phyloP scores from a whole-genome alignment of 2,888 invertebrate species.

The Fragum sueziense region DNA sequence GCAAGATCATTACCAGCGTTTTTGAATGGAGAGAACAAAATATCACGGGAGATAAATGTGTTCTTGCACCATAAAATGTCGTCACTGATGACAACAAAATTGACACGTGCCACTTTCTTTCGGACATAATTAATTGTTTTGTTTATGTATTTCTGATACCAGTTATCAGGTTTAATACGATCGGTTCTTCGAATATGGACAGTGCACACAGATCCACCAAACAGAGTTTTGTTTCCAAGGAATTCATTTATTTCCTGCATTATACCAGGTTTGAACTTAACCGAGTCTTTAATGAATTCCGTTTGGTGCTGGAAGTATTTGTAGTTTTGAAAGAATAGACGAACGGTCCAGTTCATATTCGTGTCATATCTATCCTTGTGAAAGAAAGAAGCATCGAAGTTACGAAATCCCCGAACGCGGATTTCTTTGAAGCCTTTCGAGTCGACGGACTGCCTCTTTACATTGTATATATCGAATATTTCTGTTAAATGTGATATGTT shows the following conservation, averaged over 20 bases:
- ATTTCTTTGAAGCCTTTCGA: background rate
- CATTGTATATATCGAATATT: background rate
- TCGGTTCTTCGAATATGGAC: background rate
- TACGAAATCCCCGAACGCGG: no score
- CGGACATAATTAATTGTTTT: background rate
- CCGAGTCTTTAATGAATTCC: background rate
- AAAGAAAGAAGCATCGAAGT: no score
- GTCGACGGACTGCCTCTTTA: background rate
- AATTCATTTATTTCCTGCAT: background rate
- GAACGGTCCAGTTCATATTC: background rate
- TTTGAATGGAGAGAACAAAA: background rate
- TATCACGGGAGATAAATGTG: background rate
- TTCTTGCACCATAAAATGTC: background rate
- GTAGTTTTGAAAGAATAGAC: background rate
- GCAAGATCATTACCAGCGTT: background rate
- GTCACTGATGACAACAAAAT: background rate
- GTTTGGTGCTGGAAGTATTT: background rate
- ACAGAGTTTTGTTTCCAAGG: background rate
- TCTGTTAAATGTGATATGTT: background rate
- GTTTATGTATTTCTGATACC: background rate
- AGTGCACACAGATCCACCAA: background rate
- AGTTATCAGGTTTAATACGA: background rate
- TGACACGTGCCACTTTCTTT: background rate
- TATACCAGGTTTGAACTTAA: background rate
- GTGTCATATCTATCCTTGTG: no score